Conservation (phyloP, 23 tunicate species). For the Styela plicata region DNA sequence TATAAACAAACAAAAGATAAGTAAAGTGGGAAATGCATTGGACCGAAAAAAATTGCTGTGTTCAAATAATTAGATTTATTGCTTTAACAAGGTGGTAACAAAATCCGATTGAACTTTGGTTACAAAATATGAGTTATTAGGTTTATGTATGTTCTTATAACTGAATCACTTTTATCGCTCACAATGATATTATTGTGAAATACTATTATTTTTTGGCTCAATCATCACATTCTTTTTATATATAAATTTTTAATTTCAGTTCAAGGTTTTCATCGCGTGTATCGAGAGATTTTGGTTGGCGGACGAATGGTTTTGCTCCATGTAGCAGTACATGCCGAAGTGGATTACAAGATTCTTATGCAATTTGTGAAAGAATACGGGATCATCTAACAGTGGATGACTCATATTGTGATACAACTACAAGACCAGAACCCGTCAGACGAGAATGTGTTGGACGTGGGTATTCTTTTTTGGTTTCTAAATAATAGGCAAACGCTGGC, state of each 20-base stretch:
- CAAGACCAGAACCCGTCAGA: slow-evolving; percentile 28
- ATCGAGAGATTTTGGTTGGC: neutral
- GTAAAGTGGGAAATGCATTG: too few species aligned
- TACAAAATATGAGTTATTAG: too few species aligned
- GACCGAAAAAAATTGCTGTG: too few species aligned
- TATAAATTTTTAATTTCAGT: neutral
- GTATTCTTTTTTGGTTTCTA: too few species aligned
- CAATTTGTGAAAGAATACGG: neutral
- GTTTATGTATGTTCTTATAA: too few species aligned
- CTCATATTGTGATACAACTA: slow-evolving; percentile 24
- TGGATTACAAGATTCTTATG: slow-evolving; percentile 27
- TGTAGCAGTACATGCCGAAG: slow-evolving; percentile 29
- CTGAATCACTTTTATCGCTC: too few species aligned
- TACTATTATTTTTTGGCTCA: neutral
- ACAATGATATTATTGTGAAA: too few species aligned
- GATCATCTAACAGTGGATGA: slow-evolving; percentile 14
- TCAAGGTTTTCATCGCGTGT: neutral
- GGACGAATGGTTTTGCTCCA: slow-evolving; percentile 20
- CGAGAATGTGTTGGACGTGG: neutral
- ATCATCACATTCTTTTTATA: neutral
- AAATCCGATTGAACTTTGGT: too few species aligned
- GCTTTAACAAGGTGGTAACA: too few species aligned
- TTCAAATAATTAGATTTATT: too few species aligned
- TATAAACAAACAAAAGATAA: too few species aligned
- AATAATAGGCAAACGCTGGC: too few species aligned